A percentile compares a stretch with the other conserved stretches of the same genome.
phyloP scores from a whole-genome alignment of 2,888 invertebrate genomes.

The Ceriagrion tenellum region DNA sequence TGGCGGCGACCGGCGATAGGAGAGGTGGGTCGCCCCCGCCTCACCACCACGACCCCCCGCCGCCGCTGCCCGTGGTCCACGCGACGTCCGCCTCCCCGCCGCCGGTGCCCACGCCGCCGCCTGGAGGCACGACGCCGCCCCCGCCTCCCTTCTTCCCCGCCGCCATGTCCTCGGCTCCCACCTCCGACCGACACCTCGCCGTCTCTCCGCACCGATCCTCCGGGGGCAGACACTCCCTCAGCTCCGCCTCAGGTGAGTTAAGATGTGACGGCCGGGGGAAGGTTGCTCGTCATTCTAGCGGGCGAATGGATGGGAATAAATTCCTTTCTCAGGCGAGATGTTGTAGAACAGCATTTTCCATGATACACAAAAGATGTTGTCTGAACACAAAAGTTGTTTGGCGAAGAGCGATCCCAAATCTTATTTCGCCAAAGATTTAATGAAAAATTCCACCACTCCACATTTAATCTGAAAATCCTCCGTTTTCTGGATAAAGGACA shows the following conservation, averaged over 20 bases:
- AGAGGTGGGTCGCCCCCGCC: neutral
- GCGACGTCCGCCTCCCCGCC: constrained; percentile 72
- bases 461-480: no score
- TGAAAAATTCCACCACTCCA: no score
- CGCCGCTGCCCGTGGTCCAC: neutral
- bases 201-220: constrained; percentile 75
- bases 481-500: no score
- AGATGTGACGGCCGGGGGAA: no score
- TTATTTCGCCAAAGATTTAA: no score
- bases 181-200: constrained; percentile 57
- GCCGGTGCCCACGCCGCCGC: constrained; percentile 75
- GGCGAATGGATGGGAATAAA: no score
- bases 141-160: neutral
- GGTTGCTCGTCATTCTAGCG: no score
- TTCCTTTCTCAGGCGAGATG: no score
- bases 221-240: constrained; percentile 79
- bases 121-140: neutral
- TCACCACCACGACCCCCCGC: neutral
- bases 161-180: constrained; percentile 8
- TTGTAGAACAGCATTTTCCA: no score
- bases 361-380: no score
- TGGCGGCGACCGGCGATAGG: constrained; percentile 35
- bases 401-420: no score
- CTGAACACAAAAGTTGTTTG: no score
- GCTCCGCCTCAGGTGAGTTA: constrained; percentile 78